A percentile compares a stretch with the other conserved stretches of the same genome.
These are phyloP conservation scores for Pontoporia blainvillei DNA, from an alignment of 2,113 vertebrate species.

Conservation along the genomic window DNA sequence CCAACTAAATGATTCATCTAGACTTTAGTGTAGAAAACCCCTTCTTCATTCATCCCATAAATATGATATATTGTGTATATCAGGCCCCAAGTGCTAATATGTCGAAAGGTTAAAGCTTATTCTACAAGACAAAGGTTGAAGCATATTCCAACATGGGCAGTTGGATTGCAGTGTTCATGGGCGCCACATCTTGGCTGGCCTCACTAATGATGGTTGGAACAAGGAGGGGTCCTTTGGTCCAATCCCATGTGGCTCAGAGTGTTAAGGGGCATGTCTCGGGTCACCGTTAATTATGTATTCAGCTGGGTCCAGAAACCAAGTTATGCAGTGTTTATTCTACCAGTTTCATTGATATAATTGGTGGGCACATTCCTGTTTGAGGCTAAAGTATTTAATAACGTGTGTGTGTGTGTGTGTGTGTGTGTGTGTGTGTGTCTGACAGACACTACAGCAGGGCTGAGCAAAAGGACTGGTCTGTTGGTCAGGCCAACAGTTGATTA, in stretches of 20 bases:
- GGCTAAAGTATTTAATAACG: not conserved
- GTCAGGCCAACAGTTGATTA: not conserved
- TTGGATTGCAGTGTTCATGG: not conserved
- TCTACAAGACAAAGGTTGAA: not conserved
- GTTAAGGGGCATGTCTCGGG: not conserved
- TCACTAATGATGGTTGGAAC: not conserved
- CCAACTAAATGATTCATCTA: not conserved
- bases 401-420: not conserved
- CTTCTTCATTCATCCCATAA: not conserved
- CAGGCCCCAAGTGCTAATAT: not conserved
- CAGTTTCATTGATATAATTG: not conserved
- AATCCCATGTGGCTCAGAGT: not conserved
- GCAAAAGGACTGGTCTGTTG: not conserved
- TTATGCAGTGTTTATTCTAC: not conserved
- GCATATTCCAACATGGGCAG: not conserved
- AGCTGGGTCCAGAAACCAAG: not conserved
- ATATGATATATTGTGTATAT: not conserved
- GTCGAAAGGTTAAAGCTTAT: not conserved
- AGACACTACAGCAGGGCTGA: not conserved
- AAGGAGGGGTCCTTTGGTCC: not conserved
- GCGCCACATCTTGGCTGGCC: not conserved
- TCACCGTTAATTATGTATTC: not conserved
- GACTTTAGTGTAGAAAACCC: not conserved
- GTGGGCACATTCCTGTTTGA: not conserved
- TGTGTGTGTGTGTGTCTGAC: not conserved